Evolutionary conservation across 2,888 invertebrate species (phyloP).

Genomic region (Leptinotarsa tumamoca): DNA sequence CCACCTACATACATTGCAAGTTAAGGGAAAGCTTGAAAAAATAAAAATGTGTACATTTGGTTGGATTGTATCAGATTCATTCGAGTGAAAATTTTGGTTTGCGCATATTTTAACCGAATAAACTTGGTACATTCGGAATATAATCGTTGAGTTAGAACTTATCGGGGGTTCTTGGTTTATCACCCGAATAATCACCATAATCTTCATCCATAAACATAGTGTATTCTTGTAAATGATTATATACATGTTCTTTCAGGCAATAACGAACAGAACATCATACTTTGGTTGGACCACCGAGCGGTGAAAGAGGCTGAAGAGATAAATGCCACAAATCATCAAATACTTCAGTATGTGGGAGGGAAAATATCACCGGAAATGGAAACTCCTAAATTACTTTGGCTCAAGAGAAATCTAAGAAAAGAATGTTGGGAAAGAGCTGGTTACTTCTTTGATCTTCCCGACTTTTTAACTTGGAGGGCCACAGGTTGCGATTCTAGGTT

Average conservation of each 20-base stretch:
- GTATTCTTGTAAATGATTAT: background rate
- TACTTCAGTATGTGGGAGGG: conserved; percentile 89
- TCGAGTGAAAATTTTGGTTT: too few relatives aligned
- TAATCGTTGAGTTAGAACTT: too few relatives aligned
- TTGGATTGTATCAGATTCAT: too few relatives aligned
- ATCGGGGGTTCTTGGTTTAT: too few relatives aligned
- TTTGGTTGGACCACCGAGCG: conserved; percentile 96
- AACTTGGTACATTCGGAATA: too few relatives aligned
- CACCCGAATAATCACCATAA: too few relatives aligned
- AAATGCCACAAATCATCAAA: conserved; percentile 79
- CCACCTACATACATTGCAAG: too few relatives aligned
- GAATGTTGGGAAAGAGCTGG: conserved; percentile 78
- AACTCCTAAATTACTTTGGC: conserved; percentile 93
- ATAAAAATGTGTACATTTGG: too few relatives aligned
- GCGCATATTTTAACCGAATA: too few relatives aligned
- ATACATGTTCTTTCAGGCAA: conserved; percentile 66
- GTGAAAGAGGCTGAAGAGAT: conserved; percentile 82
- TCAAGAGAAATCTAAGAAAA: conserved; percentile 78
- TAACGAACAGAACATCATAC: conserved; percentile 83
- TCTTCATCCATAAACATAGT: too few relatives aligned
- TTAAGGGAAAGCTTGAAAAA: too few relatives aligned
- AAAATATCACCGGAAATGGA: conserved; percentile 97
- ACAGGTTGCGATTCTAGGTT: conserved; percentile 79
- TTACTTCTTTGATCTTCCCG: conserved; percentile 91
- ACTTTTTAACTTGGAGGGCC: conserved; percentile 93